Evolutionary conservation across 1,140 invertebrate species (phyloP).

Genomic region (Brachionus sp.): DNA sequence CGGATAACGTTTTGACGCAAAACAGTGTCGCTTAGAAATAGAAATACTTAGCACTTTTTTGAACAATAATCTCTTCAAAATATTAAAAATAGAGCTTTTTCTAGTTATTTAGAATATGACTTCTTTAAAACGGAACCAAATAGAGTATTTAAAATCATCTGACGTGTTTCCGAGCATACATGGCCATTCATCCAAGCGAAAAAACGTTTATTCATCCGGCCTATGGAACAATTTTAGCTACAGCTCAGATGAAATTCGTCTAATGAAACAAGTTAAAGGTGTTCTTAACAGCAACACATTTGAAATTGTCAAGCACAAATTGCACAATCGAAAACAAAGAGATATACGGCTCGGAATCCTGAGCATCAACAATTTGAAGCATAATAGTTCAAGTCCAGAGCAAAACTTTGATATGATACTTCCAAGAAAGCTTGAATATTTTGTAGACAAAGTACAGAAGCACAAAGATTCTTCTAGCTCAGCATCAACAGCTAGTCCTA

Average conservation of each 20-base stretch:
- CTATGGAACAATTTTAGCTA: neutral
- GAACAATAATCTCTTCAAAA: too few relatives aligned
- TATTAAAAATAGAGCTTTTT: too few relatives aligned
- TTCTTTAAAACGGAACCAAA: neutral
- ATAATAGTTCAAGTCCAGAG: neutral
- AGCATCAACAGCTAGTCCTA: neutral
- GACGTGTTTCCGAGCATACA: neutral
- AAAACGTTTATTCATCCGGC: neutral
- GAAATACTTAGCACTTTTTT: too few relatives aligned
- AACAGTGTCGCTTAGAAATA: too few relatives aligned
- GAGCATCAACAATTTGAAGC: neutral
- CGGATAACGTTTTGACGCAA: too few relatives aligned
- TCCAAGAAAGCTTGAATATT: neutral
- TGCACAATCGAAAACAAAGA: neutral
- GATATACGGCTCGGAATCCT: neutral
- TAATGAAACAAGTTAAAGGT: slow-evolving; percentile 9
- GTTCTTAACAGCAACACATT: neutral
- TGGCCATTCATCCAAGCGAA: neutral
- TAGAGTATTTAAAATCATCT: neutral
- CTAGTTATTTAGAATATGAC: neutral
- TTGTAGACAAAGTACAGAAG: neutral
- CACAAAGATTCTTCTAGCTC: neutral
- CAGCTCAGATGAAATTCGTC: neutral
- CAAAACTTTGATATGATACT: neutral
- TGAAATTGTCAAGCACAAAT: slow-evolving; percentile 8